Conservation (phyloP, 2,888 invertebrate species). For the Junonia oenone region DNA sequence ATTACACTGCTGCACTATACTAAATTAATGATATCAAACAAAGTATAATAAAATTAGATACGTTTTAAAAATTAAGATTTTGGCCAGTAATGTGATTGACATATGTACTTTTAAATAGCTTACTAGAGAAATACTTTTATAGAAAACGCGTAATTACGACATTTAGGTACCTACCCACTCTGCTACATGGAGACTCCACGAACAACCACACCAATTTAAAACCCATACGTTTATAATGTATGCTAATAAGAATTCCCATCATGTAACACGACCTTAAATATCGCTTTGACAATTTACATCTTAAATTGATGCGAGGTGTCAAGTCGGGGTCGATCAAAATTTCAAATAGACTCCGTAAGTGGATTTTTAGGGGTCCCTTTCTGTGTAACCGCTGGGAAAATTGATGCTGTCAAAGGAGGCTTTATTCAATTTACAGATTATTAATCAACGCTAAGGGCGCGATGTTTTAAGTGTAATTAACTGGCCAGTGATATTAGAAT, state of each 20-base stretch:
- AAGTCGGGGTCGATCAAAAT: slow-evolving; percentile 75
- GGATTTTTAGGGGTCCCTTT: slow-evolving; percentile 68
- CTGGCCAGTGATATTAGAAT: slow-evolving; percentile 1
- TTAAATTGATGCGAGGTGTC: slow-evolving; percentile 74
- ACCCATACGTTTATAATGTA: too few species aligned
- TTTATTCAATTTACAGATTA: slow-evolving; percentile 71
- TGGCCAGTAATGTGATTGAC: too few species aligned
- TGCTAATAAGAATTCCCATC: slow-evolving; percentile 20
- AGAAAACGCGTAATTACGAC: too few species aligned
- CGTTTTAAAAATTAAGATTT: too few species aligned
- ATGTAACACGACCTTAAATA: slow-evolving; percentile 45
- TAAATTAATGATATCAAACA: too few species aligned
- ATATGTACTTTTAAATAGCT: too few species aligned
- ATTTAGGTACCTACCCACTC: too few species aligned
- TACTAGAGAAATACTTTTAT: too few species aligned
- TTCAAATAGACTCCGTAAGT: slow-evolving; percentile 72
- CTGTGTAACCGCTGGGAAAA: slow-evolving; percentile 64
- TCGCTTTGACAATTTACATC: slow-evolving; percentile 77
- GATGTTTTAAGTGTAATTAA: slow-evolving; percentile 16
- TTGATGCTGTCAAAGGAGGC: slow-evolving; percentile 75
- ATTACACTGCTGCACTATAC: too few species aligned
- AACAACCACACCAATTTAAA: too few species aligned
- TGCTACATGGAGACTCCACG: too few species aligned
- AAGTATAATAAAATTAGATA: too few species aligned
- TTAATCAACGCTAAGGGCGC: slow-evolving; percentile 55